phyloP scores from a whole-genome alignment of 2,797 vertebrate genomes.

The Enteromius thamalakanensis region DNA sequence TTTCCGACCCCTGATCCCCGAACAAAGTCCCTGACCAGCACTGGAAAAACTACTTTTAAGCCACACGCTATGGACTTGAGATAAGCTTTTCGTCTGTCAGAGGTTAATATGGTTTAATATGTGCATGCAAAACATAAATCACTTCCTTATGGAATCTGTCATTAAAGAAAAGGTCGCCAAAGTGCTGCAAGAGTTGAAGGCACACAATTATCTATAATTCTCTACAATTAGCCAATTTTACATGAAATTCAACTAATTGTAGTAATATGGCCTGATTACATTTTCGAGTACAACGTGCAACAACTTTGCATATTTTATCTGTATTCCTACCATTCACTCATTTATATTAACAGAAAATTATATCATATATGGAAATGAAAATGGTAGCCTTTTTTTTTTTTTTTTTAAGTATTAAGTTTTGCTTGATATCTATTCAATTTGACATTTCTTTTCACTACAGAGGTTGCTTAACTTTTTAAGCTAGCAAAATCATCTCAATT shows the following conservation, averaged over 20 bases:
- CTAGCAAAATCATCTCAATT: background rate
- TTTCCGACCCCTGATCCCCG: conserved; percentile 12
- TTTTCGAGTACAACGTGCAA: background rate
- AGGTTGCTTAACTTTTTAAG: background rate
- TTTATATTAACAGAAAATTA: background rate
- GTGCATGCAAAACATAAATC: background rate
- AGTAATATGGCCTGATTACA: background rate
- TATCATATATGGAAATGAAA: background rate
- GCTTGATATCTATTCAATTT: background rate
- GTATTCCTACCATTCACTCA: background rate
- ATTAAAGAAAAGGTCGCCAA: background rate
- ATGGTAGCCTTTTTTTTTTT: background rate
- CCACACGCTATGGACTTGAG: background rate
- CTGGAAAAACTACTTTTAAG: background rate
- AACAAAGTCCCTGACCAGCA: background rate
- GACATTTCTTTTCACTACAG: background rate
- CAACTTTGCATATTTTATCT: background rate
- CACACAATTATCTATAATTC: background rate
- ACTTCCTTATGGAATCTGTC: background rate
- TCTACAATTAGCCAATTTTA: background rate
- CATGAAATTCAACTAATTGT: background rate
- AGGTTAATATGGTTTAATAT: conserved; percentile 3
- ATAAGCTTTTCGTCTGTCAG: conserved; percentile 3
- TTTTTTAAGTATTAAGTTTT: background rate
- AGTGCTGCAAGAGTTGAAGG: background rate